Evolutionary conservation across 2,797 vertebrate species (phyloP).

Genomic region (Naso thynnoides): DNA sequence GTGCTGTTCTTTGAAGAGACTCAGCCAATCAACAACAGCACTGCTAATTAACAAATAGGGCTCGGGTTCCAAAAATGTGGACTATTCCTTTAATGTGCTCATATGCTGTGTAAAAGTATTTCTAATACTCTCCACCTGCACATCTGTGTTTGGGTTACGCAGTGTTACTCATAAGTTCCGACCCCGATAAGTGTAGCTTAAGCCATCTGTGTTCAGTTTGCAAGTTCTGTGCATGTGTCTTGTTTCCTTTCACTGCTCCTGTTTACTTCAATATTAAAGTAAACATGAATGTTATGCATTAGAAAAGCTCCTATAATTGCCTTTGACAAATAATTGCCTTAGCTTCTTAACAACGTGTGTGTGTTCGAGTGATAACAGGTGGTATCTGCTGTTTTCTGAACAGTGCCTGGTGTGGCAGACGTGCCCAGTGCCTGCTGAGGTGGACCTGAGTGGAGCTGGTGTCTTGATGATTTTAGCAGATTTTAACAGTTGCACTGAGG

Average conservation of each 20-base stretch:
- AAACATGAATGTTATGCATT: background rate
- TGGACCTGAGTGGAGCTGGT: constrained; percentile 73
- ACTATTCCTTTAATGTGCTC: no score
- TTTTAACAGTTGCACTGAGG: constrained; percentile 65
- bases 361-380: constrained; percentile 69
- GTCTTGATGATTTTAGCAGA: constrained; percentile 72
- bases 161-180: background rate
- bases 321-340: constrained; percentile 10
- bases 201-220: background rate
- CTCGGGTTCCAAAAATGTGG: no score
- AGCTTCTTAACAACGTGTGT: constrained; percentile 74
- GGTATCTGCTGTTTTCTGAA: constrained; percentile 63
- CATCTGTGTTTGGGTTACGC: background rate
- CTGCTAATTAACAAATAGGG: no score
- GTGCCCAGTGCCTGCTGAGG: constrained; percentile 51
- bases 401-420: constrained; percentile 70
- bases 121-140: background rate
- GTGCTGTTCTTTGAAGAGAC: no score
- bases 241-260: background rate
- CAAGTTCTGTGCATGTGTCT: background rate
- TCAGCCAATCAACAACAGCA: no score
- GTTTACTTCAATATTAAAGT: constrained; percentile 8
- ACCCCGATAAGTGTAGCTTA: background rate
- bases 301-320: background rate
- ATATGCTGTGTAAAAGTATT: constrained; percentile 14